Conservation (phyloP, 2,797 vertebrate genomes). For the Pantherophis alleghaniensis region DNA sequence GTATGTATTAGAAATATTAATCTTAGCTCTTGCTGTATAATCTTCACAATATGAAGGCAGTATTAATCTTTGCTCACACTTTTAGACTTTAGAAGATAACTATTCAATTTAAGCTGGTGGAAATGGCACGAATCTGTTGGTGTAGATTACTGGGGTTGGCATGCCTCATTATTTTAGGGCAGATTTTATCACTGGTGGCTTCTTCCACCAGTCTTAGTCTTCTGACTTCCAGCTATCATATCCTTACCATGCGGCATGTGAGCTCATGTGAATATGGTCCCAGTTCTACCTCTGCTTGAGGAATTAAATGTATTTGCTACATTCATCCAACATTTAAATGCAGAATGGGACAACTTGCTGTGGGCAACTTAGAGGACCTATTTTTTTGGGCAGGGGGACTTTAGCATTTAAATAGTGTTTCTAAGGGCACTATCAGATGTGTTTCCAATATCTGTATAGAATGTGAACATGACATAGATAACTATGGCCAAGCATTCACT, state of each 20-base stretch:
- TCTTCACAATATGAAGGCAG: background rate
- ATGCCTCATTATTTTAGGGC: background rate
- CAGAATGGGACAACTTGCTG: background rate
- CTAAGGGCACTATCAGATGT: background rate
- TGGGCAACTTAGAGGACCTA: background rate
- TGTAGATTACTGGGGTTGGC: background rate
- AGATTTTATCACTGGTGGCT: background rate
- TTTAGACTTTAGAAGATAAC: background rate
- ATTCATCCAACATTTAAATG: background rate
- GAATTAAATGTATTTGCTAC: background rate
- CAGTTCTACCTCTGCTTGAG: background rate
- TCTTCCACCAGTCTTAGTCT: background rate
- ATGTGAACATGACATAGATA: background rate
- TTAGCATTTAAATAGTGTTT: background rate
- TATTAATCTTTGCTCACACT: background rate
- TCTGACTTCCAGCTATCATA: background rate
- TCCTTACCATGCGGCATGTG: background rate
- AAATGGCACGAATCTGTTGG: background rate
- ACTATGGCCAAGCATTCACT: background rate
- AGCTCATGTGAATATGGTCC: background rate
- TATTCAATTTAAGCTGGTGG: background rate
- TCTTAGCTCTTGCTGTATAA: background rate
- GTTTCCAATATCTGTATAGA: background rate
- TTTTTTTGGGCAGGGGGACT: rapidly evolving
- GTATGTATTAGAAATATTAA: background rate